A percentile compares a stretch with the other conserved stretches of the same genome.
Evolutionary conservation across 2,888 invertebrate species (phyloP).

Genomic region (Patella ulyssiponensis): DNA sequence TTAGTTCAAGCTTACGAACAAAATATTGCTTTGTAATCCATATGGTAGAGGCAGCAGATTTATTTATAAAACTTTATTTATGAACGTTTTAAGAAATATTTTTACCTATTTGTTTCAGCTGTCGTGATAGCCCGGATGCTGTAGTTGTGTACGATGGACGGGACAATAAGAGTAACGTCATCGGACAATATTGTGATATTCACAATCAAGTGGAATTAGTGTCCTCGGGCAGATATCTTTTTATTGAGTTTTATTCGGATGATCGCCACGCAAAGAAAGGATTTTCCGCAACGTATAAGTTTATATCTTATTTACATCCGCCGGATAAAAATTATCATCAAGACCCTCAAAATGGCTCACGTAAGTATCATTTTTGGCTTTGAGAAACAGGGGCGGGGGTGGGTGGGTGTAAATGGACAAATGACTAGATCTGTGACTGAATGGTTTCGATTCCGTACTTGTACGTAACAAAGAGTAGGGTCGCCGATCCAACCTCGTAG

Average conservation of each 20-base stretch:
- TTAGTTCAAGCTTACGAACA: no score
- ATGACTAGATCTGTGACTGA: no score
- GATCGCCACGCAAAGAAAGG: constrained; percentile 52
- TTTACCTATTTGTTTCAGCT: constrained; percentile 42
- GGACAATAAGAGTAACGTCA: constrained; percentile 42
- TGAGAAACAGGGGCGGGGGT: no score
- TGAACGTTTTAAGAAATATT: no score
- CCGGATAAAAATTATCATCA: constrained; percentile 20
- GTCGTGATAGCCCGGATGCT: constrained; percentile 51
- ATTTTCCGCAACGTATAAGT: constrained; percentile 57
- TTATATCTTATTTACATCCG: constrained; percentile 32
- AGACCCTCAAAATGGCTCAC: constrained; percentile 11
- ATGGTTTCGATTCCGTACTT: no score
- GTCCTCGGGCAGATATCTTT: constrained; percentile 52
- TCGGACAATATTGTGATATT: constrained; percentile 53
- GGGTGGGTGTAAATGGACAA: no score
- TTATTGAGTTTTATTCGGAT: constrained; percentile 58
- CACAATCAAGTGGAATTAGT: constrained; percentile 49
- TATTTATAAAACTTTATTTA: no score
- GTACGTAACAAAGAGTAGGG: no score
- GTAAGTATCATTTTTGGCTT: background rate
- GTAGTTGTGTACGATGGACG: constrained; percentile 58
- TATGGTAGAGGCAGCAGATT: no score
- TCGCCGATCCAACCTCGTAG: no score
- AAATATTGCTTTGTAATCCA: no score